Conservation (phyloP, 2,113 vertebrate species). For the Cynopterus brachyotis region DNA sequence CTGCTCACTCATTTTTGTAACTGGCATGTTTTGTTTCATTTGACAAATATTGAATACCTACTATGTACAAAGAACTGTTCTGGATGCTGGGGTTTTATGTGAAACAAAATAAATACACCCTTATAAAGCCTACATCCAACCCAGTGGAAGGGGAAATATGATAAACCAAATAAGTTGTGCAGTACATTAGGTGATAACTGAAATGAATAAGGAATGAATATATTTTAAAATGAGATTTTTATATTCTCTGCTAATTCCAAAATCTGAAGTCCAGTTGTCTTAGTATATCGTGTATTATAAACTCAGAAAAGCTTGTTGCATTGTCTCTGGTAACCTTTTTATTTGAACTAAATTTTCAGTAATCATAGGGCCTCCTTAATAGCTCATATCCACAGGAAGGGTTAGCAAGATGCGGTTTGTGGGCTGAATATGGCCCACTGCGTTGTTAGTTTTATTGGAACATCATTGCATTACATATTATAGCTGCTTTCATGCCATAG, state of each 20-base stretch:
- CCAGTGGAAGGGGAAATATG: background rate
- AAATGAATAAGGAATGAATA: background rate
- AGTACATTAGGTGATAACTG: background rate
- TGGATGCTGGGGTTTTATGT: background rate
- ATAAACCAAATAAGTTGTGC: background rate
- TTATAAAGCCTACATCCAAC: background rate
- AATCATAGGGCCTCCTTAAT: background rate
- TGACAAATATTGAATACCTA: background rate
- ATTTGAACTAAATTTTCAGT: background rate
- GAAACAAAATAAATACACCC: background rate
- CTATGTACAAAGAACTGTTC: background rate
- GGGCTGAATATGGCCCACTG: background rate
- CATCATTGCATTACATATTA: background rate
- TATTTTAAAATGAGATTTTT: background rate
- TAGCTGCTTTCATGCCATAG: background rate
- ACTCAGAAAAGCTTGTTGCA: background rate
- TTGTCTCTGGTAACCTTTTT: background rate
- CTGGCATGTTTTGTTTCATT: background rate
- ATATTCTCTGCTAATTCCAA: background rate
- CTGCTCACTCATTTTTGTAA: background rate
- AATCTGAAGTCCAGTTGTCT: background rate
- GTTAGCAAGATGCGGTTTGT: background rate
- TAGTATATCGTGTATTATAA: background rate
- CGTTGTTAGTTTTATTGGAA: background rate
- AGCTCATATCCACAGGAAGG: background rate